A percentile compares a stretch with the other conserved stretches of the same genome.
These are phyloP conservation scores for Panagrolaimus sp. DNA, from an alignment of 1,140 invertebrate species.

Conservation along the genomic window DNA sequence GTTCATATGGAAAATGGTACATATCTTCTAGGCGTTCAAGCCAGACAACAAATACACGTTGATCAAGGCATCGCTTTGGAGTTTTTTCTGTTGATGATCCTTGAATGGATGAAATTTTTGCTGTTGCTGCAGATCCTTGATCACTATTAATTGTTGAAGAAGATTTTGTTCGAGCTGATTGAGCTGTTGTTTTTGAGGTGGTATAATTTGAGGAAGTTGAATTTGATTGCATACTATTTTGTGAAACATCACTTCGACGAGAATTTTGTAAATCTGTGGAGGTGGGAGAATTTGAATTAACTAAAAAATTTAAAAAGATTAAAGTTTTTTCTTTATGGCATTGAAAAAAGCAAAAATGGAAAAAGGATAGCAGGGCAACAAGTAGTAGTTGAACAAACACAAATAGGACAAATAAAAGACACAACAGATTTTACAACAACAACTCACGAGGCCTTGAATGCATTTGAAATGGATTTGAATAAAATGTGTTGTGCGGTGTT, in stretches of 20 bases:
- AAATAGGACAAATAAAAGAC: conserved; percentile 1
- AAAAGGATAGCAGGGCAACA: not conserved
- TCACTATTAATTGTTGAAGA: not conserved
- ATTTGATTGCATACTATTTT: not conserved
- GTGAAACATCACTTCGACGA: conserved; percentile 1
- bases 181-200: not conserved
- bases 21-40: conserved; percentile 40
- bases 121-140: not conserved
- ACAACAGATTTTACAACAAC: not conserved
- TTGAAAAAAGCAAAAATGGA: not conserved
- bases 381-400: not conserved
- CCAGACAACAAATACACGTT: conserved; percentile 41
- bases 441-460: not conserved
- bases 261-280: not conserved
- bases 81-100: not conserved
- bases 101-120: not conserved
- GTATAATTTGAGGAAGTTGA: not conserved
- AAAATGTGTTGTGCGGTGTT: not conserved
- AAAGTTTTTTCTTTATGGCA: too few relatives aligned
- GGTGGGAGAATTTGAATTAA: not conserved
- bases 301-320: not conserved
- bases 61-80: conserved; percentile 33
- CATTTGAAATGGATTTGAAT: not conserved
- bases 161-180: not conserved
- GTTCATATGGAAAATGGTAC: conserved; percentile 29